Evolutionary conservation across 2,113 vertebrate genomes (phyloP), one percentile per base, ranked within the genome.

Genomic region (Protomyctophum bolini): DNA sequence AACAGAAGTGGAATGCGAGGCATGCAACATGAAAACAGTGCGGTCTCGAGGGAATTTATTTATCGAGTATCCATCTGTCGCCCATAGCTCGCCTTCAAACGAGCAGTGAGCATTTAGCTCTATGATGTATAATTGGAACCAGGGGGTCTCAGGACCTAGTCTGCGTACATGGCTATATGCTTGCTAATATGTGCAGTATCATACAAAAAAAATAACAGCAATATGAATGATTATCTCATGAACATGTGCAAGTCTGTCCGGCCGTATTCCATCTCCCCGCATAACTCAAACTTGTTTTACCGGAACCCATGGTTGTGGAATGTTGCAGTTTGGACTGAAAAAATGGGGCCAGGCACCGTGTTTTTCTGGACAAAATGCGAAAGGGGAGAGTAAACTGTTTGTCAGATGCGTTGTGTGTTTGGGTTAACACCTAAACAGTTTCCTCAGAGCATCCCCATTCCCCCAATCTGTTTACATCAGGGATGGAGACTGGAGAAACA

Each of bases 391-490:
- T 93, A 93, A 93, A 93, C 88, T 89, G 91, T 94, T 93, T 94
- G 91, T 92, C 87, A 88, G 86, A 83, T 83, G 75, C 84, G 80
- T 83, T 72, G 65, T 89, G 85, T 93, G 91, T 93, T 94, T 93
- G 89, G 87, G 90, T 92, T 80, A 88, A 88, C 57, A 69, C 83
- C 88, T 92, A 94, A 94, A 94, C 91, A 94, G 81, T 91, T 76
- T 83, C 75, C 63, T 79, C 64, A 71, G 79, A 86, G 88, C 83
- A 83, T 90, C 78, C 74, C 75, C 21, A 21, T 21, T 21, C 21
- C 21, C 21, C 21, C 72, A 71, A 63, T 89, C 64, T 91, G 89
- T 92, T 92, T 92, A 91, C 66, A 84, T 55, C 79, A 73, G 8
- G 47, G 68, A 65, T 28, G 60, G 66, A 76, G 83, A 68, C 73